Conservation (phyloP, 2,888 invertebrate genomes). For the Automeris io region DNA sequence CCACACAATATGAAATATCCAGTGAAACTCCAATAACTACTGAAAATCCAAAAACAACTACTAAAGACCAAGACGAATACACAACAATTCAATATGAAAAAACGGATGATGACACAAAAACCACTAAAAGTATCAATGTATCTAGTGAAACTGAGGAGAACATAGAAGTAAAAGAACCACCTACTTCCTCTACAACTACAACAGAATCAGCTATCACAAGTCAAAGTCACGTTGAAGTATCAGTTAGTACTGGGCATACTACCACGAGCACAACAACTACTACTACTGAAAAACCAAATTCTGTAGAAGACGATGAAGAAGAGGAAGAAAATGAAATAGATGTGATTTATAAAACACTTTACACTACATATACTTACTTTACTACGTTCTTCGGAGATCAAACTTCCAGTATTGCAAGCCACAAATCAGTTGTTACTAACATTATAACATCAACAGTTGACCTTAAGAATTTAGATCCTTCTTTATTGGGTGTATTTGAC, state of each 20-base stretch:
- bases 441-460: slow-evolving; percentile 88
- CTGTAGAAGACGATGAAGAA: slow-evolving; percentile 62
- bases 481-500: slow-evolving; percentile 66
- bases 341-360: slow-evolving; percentile 90
- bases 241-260: slow-evolving; percentile 55
- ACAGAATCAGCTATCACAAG: slow-evolving; percentile 48
- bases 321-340: slow-evolving; percentile 83
- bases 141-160: slow-evolving; percentile 13
- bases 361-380: slow-evolving; percentile 92
- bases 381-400: slow-evolving; percentile 93
- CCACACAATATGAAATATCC: slow-evolving; percentile 31
- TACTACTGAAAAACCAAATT: slow-evolving; percentile 41
- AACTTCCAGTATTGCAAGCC: slow-evolving; percentile 87
- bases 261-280: slow-evolving; percentile 39
- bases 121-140: slow-evolving; percentile 12
- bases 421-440: slow-evolving; percentile 90
- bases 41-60: slow-evolving; percentile 25
- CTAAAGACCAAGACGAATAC: slow-evolving; percentile 22
- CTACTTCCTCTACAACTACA: slow-evolving; percentile 30
- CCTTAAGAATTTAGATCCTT: slow-evolving; percentile 74
- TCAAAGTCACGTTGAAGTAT: slow-evolving; percentile 48
- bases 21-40: slow-evolving; percentile 35
- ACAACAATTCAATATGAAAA: slow-evolving; percentile 21
- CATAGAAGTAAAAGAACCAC: slow-evolving; percentile 28
- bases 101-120: slow-evolving; percentile 15